phyloP scores from a whole-genome alignment of 2,113 vertebrate species.

The Verasper variegatus region DNA sequence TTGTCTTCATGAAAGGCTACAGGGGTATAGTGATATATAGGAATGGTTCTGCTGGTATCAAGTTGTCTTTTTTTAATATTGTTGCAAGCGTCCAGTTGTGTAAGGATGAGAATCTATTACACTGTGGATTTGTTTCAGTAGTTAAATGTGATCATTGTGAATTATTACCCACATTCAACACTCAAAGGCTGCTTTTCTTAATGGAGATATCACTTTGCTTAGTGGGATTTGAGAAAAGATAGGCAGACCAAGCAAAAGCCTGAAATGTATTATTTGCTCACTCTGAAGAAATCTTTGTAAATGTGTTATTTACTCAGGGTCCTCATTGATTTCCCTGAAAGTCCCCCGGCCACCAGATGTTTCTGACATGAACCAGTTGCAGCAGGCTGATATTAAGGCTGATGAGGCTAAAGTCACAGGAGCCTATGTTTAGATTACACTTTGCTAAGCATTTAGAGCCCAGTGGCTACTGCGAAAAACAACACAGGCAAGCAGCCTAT shows the following conservation, averaged over 20 bases:
- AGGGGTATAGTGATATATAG: constrained; percentile 1
- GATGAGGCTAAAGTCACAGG: constrained; percentile 18
- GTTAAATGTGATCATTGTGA: neutral
- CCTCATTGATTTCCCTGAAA: constrained; percentile 69
- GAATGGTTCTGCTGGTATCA: neutral
- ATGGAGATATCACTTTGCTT: neutral
- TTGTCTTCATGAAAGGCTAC: constrained; percentile 3
- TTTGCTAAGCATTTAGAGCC: constrained; percentile 21
- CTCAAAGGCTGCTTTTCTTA: neutral
- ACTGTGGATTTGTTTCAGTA: neutral
- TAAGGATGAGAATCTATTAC: neutral
- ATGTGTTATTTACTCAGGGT: constrained; percentile 65
- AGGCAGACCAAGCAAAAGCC: neutral
- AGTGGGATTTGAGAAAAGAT: neutral
- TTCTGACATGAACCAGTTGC: constrained; percentile 59
- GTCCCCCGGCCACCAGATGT: constrained; percentile 55
- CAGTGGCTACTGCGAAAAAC: neutral
- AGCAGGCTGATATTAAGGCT: constrained; percentile 42
- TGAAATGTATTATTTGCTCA: constrained; percentile 25
- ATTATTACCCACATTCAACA: neutral
- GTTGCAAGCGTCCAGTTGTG: neutral
- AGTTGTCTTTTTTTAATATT: constrained; percentile 31
- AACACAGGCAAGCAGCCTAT: neutral
- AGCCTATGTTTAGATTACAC: constrained; percentile 12
- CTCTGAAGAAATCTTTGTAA: constrained; percentile 49